Base-by-base conservation (phyloP, 2,113 vertebrate species). In the Chionomys nivalis region DNA sequence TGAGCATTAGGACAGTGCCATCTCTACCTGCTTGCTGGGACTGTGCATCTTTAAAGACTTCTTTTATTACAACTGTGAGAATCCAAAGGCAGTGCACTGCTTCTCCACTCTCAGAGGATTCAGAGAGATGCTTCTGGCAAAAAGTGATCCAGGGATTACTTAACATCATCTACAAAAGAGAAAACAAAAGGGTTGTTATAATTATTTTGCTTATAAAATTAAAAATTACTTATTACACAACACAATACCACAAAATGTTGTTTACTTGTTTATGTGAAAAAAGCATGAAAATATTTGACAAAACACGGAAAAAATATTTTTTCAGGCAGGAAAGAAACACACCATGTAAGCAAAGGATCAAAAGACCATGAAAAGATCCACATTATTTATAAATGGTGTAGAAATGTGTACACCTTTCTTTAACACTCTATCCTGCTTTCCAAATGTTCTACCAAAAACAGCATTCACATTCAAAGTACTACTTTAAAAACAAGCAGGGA, bases 61-160 rank as follows among this genome's bases (percentile, higher is more conserved):
- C 98, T 97, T 98, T 99, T 13, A 99, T 94, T 42, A 99, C 33
- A 11, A 94, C 72, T 0, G 98, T 98, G 75, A 99, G 95, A 0
- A 98, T 98, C 98, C 98, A 98, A 63, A 99, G 98, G 94, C 99
- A 99, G 70, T 85, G 93, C 0, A 89, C 89, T 66, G 47, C 90
- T 72, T 28, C 36, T 0, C 3, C 91, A 55, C 10, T 91, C 86
- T 94, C 94, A 73, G 97, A 93, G 65, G 97, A 97, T 26, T 97
- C 97, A 77, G 97, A 66, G 28, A 99, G 98, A 2, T 92, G 89
- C 88, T 98, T 95, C 52, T 98, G 82, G 95, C 98, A 99, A 52
- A 97, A 98, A 95, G 94, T 49, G 83, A 98, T 96, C 99, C 99
- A 99, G 31, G 96, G 92, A 23, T 94, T 94, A 91, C 98, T 98